Evolutionary conservation across 2,797 vertebrate species (phyloP), one percentile per base, ranked within the genome.

Genomic region (Carcharodon carcharias): DNA sequence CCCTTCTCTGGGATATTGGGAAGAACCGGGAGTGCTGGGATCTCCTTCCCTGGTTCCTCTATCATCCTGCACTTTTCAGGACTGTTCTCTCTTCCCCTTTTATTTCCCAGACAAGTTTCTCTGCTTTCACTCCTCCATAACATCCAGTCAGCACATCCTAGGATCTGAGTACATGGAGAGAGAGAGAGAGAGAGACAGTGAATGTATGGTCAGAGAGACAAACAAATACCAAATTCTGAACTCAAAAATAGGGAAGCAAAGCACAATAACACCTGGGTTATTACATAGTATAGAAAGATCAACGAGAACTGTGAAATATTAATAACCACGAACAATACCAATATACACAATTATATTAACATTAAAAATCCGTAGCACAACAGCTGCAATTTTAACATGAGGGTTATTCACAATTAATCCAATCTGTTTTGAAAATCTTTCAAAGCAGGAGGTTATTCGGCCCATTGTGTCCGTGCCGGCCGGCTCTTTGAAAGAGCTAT

Each of bases 21-120:
- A 31, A 95, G 65, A 0, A 16, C 98, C 5, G 98, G 98, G 91
- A 98, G 96, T 35, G 98, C 98, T 97, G 98, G 97, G 97, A 97
- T 97, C 97, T 98, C 98, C 97, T 99, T 98, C 65, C 97, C 96
- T 0, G 97, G 97, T n/a, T 99, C 98, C 96, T 98, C 98, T 61
- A 98, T 98, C 99, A 99, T 99, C 58, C 97, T 97, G 97, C 0
- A 56, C 92, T 50, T 50, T 3, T 28, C 88, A 91, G 28, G 0
- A 35, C 88, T 35, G 26, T 28, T 14, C 88, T 56, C 88, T n/a
- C 73, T 54, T 54, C 87, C 26, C 87, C 23, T 54, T 88, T 58
- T 5, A 31, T 35, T 61, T n/a, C 35, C 28, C 67, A 5, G 26
- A 7, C 16, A 26, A 28, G 28, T 28, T 54, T 56, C 26, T 71